Percentiles rank a stretch among this genome's conserved stretches.
Conservation (phyloP, 2,113 vertebrate genomes). For the Perca schrenkii region DNA sequence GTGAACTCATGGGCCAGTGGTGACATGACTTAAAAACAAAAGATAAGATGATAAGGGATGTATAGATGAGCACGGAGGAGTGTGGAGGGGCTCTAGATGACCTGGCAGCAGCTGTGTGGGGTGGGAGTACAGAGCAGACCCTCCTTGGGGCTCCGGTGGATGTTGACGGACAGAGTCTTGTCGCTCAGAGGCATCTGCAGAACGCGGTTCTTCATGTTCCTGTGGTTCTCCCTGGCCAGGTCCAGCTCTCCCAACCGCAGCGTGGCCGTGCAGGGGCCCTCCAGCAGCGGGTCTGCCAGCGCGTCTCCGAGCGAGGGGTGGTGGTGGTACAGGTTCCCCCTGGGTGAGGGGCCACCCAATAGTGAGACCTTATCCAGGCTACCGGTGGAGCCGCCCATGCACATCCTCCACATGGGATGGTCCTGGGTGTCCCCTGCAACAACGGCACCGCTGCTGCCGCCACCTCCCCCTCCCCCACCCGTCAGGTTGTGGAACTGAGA, state of each 20-base stretch:
- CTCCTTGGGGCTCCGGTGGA: constrained; percentile 93
- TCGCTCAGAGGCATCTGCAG: constrained; percentile 98
- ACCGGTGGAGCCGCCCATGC: constrained; percentile 88
- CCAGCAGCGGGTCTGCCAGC: constrained; percentile 69
- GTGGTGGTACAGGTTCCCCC: constrained; percentile 70
- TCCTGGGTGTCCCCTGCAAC: constrained; percentile 86
- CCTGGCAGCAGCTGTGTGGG: constrained; percentile 97
- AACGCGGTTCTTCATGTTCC: constrained; percentile 92
- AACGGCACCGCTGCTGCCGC: constrained; percentile 34
- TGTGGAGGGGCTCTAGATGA: constrained; percentile 88
- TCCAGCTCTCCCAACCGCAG: constrained; percentile 87
- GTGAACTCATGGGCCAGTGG: constrained; percentile 16
- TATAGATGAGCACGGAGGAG: constrained; percentile 39
- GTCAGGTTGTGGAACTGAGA: constrained; percentile 90
- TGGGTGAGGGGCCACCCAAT: constrained; percentile 75
- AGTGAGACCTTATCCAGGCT: constrained; percentile 84
- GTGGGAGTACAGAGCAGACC: constrained; percentile 93
- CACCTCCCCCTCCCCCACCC: constrained; percentile 41
- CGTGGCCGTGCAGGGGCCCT: constrained; percentile 85
- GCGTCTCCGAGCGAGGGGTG: constrained; percentile 69
- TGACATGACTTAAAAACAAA: constrained; percentile 35
- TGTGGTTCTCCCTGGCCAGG: constrained; percentile 86
- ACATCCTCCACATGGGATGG: constrained; percentile 96
- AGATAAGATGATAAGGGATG: not conserved
- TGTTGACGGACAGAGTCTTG: constrained; percentile 98